Base-by-base conservation (phyloP, 2,888 invertebrate genomes). In the Euphydryas editha region DNA sequence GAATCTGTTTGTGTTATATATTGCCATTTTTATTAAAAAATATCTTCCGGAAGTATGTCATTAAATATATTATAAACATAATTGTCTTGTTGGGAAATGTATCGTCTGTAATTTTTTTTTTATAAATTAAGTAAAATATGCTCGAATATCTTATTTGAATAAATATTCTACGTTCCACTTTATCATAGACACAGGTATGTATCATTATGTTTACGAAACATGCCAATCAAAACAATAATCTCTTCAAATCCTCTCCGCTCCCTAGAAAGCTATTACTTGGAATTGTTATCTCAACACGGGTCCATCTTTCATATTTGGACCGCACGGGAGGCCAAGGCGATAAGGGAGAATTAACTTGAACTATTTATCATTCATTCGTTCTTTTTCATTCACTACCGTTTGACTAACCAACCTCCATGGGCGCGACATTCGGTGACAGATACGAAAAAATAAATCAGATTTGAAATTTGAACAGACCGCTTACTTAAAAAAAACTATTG, bases 281-380 rank as follows among this genome's bases (percentile, higher is more conserved):
- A 89, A 86, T 84, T 86, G 86, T 92, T 92, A 92, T 92, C 91
- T 87, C 70, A 65, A 70, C 69, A 74, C 75, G 75, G 78, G 82
- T 81, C 87, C 92, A 92, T 92, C 92, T 91, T 84, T 92, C 92
- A 92, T 91, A 88, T 90, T 89, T 81, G 86, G 90, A 89, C 90
- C 90, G 85, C 92, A 90, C 90, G 90, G 90, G 89, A 86, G 85
- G 88, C 81, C 75, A 78, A 78, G 80, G 78, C 86, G 92, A 92
- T 92, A 92, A 92, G 86, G 81, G 77, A 80, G 91, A 92, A 92
- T 92, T 92, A 92, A 90, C 87, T 84, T 81, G 76, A 81, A 86
- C 91, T 89, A 92, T 92, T 92, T 90, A 92, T 92, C 92, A 92
- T 92, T 81, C 81, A 81, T 78, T 85, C 81, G 76, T 83, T 80